A percentile compares a stretch with the other conserved stretches of the same genome.
These are phyloP conservation scores for Chaetodon trifascialis DNA, from an alignment of 2,113 vertebrate species.

Conservation along the genomic window DNA sequence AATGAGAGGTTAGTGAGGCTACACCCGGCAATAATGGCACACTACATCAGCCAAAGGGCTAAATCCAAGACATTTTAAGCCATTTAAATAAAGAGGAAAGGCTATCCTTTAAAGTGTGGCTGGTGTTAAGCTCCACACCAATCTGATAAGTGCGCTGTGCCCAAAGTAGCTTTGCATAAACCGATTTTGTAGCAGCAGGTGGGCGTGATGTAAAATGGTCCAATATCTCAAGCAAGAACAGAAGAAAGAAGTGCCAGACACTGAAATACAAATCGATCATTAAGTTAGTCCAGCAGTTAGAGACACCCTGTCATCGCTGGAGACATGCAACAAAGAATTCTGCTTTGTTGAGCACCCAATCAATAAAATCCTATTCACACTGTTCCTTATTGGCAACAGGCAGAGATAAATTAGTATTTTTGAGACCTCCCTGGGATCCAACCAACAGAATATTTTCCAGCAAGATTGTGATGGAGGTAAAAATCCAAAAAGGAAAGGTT, in stretches of 20 bases:
- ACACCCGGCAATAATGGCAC: not conserved
- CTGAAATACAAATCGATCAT: conserved; percentile 38
- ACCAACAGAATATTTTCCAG: not conserved
- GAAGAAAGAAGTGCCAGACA: not conserved
- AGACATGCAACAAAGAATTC: conserved; percentile 19
- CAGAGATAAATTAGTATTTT: conserved; percentile 32
- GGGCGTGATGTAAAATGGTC: not conserved
- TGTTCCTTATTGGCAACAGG: conserved; percentile 18
- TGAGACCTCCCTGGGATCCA: conserved; percentile 3
- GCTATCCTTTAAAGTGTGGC: conserved; percentile 52
- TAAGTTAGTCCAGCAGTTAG: conserved; percentile 10
- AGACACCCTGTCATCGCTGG: conserved; percentile 25
- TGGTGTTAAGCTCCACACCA: conserved; percentile 54
- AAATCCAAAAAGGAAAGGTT: conserved; percentile 8
- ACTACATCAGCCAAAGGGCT: conserved; percentile 21
- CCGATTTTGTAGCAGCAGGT: conserved; percentile 8
- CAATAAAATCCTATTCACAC: conserved; percentile 38
- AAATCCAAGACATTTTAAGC: conserved; percentile 66
- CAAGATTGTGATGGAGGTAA: not conserved
- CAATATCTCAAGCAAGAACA: not conserved
- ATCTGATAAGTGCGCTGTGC: conserved; percentile 72
- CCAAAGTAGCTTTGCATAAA: conserved; percentile 42
- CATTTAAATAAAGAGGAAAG: conserved; percentile 69
- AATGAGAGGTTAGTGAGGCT: conserved; percentile 41
- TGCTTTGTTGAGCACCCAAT: conserved; percentile 40